phyloP scores from a whole-genome alignment of 2,888 invertebrate species.

The Calliopum simillimum region DNA sequence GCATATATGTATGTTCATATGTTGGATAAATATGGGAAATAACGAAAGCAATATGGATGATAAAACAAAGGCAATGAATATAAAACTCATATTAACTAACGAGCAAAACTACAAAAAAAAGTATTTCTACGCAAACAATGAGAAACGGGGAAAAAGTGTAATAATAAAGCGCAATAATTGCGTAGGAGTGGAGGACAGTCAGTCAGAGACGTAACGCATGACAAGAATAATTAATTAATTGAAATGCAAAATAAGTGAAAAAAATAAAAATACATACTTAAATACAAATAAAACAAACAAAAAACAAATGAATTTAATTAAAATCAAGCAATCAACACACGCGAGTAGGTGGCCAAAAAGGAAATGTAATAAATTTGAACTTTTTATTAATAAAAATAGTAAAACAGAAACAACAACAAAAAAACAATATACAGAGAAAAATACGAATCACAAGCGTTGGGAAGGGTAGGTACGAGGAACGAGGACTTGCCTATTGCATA shows the following conservation, averaged over 20 bases:
- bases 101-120: neutral
- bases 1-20: no score
- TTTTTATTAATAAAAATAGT: no score
- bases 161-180: conserved; percentile 26
- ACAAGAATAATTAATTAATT: conserved; percentile 31
- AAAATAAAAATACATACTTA: neutral
- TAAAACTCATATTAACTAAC: neutral
- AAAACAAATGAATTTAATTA: conserved; percentile 20
- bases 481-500: no score
- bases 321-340: neutral
- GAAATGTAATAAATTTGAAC: no score
- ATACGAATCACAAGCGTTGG: no score
- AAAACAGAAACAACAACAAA: no score
- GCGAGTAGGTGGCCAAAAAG: no score
- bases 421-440: no score
- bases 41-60: no score
- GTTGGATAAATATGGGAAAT: no score
- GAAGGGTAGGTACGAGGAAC: no score
- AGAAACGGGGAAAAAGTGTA: neutral
- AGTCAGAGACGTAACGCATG: conserved; percentile 8
- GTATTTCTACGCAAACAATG: neutral
- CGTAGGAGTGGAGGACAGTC: conserved; percentile 25
- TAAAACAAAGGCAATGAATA: no score
- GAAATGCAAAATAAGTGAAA: conserved; percentile 18
- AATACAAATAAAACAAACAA: conserved; percentile 7